phyloP scores from a whole-genome alignment of 2,797 vertebrate species.

The Acanthurus leucopareius region DNA sequence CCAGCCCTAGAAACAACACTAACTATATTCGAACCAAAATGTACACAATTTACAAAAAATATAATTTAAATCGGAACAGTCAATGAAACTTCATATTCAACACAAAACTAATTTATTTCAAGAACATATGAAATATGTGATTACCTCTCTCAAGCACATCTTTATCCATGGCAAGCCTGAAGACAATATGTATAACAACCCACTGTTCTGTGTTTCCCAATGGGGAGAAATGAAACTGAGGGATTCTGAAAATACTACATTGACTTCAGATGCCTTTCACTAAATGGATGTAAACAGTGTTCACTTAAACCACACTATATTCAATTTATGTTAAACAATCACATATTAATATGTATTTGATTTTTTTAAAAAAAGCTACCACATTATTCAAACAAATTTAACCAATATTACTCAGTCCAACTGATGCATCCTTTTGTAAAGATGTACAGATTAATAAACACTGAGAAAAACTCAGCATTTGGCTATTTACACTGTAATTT shows the following conservation, averaged over 20 bases:
- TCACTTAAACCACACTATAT: conserved; percentile 89
- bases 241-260: conserved; percentile 56
- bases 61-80: background rate
- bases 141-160: conserved; percentile 29
- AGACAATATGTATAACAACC: conserved; percentile 48
- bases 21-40: background rate
- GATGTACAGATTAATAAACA: conserved; percentile 89
- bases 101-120: conserved; percentile 79
- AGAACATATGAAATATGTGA: conserved; percentile 64
- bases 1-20: background rate
- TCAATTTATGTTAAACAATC: conserved; percentile 87
- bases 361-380: conserved; percentile 75
- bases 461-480: conserved; percentile 91
- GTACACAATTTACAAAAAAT: background rate
- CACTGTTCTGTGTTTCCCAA: conserved; percentile 20
- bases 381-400: conserved; percentile 71
- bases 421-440: conserved; percentile 66
- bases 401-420: conserved; percentile 63
- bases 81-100: conserved; percentile 42
- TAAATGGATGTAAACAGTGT: conserved; percentile 80
- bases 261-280: conserved; percentile 73
- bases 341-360: conserved; percentile 90
- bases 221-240: conserved; percentile 39
- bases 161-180: conserved; percentile 30
- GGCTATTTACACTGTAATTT: conserved; percentile 93